Base-by-base conservation (phyloP, 1,140 invertebrate species). In the Saccostrea echinata region DNA sequence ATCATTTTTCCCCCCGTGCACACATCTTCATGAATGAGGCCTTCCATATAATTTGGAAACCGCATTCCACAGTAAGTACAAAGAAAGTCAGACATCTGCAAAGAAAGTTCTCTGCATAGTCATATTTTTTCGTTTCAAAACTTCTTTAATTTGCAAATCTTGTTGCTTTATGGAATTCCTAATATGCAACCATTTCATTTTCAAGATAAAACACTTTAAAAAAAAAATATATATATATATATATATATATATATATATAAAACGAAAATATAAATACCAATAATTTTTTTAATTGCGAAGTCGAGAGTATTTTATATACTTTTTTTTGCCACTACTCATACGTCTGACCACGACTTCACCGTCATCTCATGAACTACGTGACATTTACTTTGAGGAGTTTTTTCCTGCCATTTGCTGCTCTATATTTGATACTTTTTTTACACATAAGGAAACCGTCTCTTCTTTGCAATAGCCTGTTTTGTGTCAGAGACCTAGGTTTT, bases 1-100 rank as follows among this genome's bases (percentile, higher is more conserved):
- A 51, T 52, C 33, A 16, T 43, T 51, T 16, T 82, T 51, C 18
- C 12, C 12, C 68, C 21, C 30, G 6, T 80, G 80, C 35, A 33
- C 16, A 18, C 35, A 43, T 82, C 51, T 82, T 82, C 80, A 82
- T 82, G 80, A 24, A 21, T 82, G 18, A 16, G 35, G 21, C 80
- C 80, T 82, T 82, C 35, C 13, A 82, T 30, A 82, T 35, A 13
- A 52, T 82, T 82, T 82, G 11, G 35, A 52, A 82, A 82, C 35
- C 51, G 13, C 80, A 51, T 82, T 12, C 30, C 80, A 82, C 80
- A 82, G 35, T 52, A 24, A 52, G 33, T 35, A 82, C 80, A 82
- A 24, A 82, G 33, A 43, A 82, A 82, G 51, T 82, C 80, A 18
- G 80, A 82, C 80, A 82, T 82, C 80, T 82, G 80, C 35, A 82